Base-by-base conservation (phyloP, 2,797 vertebrate species). In the Yasuhikotakia modesta region DNA sequence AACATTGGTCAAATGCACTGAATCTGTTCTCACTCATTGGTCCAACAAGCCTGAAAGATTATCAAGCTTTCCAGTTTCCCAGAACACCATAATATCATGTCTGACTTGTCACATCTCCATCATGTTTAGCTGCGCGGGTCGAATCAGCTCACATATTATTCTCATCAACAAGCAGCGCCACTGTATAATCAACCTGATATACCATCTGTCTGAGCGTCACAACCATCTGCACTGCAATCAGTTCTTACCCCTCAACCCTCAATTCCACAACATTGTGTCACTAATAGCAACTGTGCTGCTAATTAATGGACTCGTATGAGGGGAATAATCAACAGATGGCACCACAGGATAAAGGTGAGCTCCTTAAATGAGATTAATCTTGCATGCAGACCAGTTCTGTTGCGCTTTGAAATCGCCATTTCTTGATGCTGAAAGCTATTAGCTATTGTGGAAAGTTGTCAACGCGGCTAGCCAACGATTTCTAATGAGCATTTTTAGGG, bases 311-410 rank as follows among this genome's bases (percentile, higher is more conserved):
- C 91, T 88, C 89, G 89, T 90, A 87, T 81, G 66, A 75, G 86
- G 86, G 86, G 88, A 89, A 88, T 88, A 82, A 87, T 89, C 91
- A 91, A 87, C 91, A 93, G 90, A 93, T 91, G 91, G 91, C 87
- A 89, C 84, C 87, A 86, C 27, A 35, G 75, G 80, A 81, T 85
- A 85, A 84, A 89, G 85, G 83, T 85, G 88, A 91, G 90, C 63
- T 50, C 71, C 39, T 60, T 53, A 53, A 74, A 55, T 3, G 10
- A 52, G 30, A 66, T 50, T 55, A 45, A 75, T 66, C 73, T 14
- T 16, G 12, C 32, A 35, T 32, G 32, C 61, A 5, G 16, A 52
- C 48, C 2, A 55, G 45, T 55, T 19, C 21, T 55, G 46, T 39
- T 21, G 61, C 24, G 16, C 13, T 35, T 35, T n/a, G 30, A 32